These are phyloP conservation scores for Rhyacichthys aspro DNA, from an alignment of 2,797 vertebrate species.

Conservation along the genomic window DNA sequence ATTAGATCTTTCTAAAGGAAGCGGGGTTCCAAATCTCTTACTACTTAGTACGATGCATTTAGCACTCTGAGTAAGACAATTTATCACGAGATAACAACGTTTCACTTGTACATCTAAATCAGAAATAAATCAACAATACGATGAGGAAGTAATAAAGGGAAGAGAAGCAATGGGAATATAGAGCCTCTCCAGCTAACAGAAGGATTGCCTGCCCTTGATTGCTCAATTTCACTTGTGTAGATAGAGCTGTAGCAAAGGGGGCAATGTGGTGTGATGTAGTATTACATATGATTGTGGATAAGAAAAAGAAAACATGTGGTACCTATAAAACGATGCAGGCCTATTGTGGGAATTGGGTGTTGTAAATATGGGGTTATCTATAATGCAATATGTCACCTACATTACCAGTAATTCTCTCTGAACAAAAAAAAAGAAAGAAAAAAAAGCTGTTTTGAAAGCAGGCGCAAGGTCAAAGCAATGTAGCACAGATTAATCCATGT, in stretches of 20 bases:
- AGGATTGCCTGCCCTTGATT: conserved; percentile 58
- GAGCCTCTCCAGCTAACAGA: conserved; percentile 55
- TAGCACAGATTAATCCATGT: not conserved
- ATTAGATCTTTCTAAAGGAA: conserved; percentile 49
- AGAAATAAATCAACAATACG: conserved; percentile 58
- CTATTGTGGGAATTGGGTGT: conserved; percentile 4
- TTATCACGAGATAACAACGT: conserved; percentile 48
- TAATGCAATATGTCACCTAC: conserved; percentile 1
- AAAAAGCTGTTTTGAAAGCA: not conserved
- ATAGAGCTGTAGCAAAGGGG: conserved; percentile 32
- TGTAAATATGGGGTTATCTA: conserved; percentile 9
- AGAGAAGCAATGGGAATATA: conserved; percentile 44
- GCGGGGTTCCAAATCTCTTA: conserved; percentile 46
- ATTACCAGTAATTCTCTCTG: not conserved
- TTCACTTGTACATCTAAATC: conserved; percentile 39
- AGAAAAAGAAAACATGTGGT: not conserved
- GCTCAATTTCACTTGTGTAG: conserved; percentile 63
- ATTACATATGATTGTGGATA: not conserved
- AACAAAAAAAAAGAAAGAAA: too few species aligned
- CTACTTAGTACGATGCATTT: conserved; percentile 37
- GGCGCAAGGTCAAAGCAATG: conserved; percentile 3
- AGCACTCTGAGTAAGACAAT: conserved; percentile 28
- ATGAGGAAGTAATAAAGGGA: conserved; percentile 62
- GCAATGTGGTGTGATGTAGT: conserved; percentile 13
- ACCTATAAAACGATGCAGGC: conserved; percentile 11